Evolutionary conservation across 2,113 vertebrate genomes (phyloP).

Genomic region (Oreochromis niloticus): DNA sequence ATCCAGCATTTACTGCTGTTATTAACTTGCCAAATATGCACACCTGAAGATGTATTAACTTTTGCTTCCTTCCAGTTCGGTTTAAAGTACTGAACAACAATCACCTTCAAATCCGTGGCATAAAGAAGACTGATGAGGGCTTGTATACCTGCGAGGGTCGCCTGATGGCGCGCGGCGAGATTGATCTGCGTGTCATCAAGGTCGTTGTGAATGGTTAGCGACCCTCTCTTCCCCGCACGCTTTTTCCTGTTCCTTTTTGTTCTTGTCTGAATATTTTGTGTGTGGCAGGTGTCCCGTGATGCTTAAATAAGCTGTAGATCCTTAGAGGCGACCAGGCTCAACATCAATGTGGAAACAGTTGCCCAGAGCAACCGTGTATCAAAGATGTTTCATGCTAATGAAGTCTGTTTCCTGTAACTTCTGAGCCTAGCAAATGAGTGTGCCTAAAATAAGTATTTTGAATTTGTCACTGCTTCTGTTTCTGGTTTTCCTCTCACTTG

Average conservation of each 20-base stretch:
- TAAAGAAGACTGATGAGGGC: slow-evolving; percentile 96
- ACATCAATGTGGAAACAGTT: slow-evolving; percentile 38
- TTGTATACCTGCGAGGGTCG: slow-evolving; percentile 90
- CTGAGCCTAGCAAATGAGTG: slow-evolving; percentile 22
- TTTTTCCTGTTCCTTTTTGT: slow-evolving; percentile 6
- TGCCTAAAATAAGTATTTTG: slow-evolving; percentile 31
- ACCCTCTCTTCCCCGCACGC: neutral
- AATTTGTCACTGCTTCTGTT: slow-evolving; percentile 8
- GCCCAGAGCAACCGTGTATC: slow-evolving; percentile 50
- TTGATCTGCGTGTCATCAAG: slow-evolving; percentile 90
- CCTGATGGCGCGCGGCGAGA: slow-evolving; percentile 91
- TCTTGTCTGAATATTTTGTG: neutral
- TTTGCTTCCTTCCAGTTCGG: slow-evolving; percentile 73
- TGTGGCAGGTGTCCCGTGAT: slow-evolving; percentile 37
- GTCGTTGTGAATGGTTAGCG: slow-evolving; percentile 95
- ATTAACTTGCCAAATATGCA: neutral
- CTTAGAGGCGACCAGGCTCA: slow-evolving; percentile 9
- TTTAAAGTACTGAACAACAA: slow-evolving; percentile 91
- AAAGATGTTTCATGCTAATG: slow-evolving; percentile 54
- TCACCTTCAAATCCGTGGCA: slow-evolving; percentile 93
- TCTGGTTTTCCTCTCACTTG: neutral
- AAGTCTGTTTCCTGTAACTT: slow-evolving; percentile 46
- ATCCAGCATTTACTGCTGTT: neutral
- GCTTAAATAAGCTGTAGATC: slow-evolving; percentile 22
- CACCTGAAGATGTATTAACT: neutral